Base-by-base conservation (phyloP, 2,797 vertebrate species). In the Premnoplex brunnescens region DNA sequence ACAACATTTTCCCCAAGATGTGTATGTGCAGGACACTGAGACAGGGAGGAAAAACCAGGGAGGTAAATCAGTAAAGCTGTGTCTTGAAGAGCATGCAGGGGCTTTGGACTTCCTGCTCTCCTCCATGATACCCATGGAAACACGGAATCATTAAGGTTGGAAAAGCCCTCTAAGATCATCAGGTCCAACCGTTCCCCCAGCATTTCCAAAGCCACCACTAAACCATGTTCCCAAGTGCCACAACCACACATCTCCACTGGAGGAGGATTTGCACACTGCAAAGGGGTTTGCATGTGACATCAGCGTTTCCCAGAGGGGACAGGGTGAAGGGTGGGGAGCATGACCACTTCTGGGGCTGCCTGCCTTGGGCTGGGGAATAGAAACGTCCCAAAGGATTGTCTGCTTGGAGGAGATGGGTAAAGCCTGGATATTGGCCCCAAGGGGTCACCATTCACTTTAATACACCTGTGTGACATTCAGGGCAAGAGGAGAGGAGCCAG, bases 291-390 rank as follows among this genome's bases (percentile, higher is more conserved):
- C 75, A 59, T 0, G 1, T 36, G 27, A 23, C 4, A 7, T 22
- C 1, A 3, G 41, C 14, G 21, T 28, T 86, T 81, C 55, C 71
- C 6, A 5, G 32, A 52, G 56, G 46, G 48, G 41, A 48, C 1
- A 20, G 24, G 28, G 12, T 0, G 6, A 77, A 37, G 60, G 74
- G 51, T 46, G 27, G 41, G 24, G 18, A 77, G 21, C 10, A 36
- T 72, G 13, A 9, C 41, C 0, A 0, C 23, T 2, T 5, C 30
- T 68, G 7, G 32, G 76, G n/a, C 21, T 28, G 16, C 22, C 64
- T 60, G n/a, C 46, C 69, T 69, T 2, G 2, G 41, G 21, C 28
- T 27, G 16, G n/a, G 9, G n/a, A 49, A 52, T 27, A 67, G 36
- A 7, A 16, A 12, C 12, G 21, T 24, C 49, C 36, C 58, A 51